Evolutionary conservation across 2,888 invertebrate genomes (phyloP), one percentile per base, ranked within the genome.

Genomic region (Empis livida): DNA sequence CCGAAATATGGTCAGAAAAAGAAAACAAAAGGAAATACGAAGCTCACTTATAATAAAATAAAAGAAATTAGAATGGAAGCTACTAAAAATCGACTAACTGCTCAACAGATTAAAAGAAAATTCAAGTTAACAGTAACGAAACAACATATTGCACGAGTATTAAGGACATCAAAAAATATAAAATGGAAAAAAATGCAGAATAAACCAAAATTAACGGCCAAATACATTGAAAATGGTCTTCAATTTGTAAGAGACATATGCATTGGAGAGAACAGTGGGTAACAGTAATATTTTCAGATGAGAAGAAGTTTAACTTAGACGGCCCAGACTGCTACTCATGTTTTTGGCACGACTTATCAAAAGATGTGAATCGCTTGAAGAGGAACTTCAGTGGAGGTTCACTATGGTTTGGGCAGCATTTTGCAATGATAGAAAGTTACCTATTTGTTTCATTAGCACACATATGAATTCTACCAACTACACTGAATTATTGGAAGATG

Each of bases 251-350:
- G 2, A 11, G 16, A 31, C 46, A 46, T 42, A 46, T 32, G 32
- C 11, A 41, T 31, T 46, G 32, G 41, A 41, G 31, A 30, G 20
- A 46, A 13, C 13, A 46, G 40, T 41, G 32, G 31, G 10, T 42
- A 14, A 14, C 15, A 15, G 41, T 42, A 10, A 37, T 42, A 20
- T 46, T 42, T 42, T 42, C 37, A 14, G 15, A 46, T 35, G 42
- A 46, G 41, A 46, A 45, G 40, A 45, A 45, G 30, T 41, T 41
- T 41, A 42, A 46, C 10, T 42, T 46, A 23, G 42, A 46, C 35
- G 46, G 37, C 14, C 42, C 27, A 37, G 46, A 40, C 13, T 16
- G 31, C 20, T 13, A 23, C 8, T 23, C 23, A n/a, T 23, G n/a
- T 10, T 17, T 23, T 9, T 40, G 40, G 40, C 40, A 40, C 13